phyloP scores from a whole-genome alignment of 2,113 vertebrate genomes.

The Protobothrops flavoviridis region DNA sequence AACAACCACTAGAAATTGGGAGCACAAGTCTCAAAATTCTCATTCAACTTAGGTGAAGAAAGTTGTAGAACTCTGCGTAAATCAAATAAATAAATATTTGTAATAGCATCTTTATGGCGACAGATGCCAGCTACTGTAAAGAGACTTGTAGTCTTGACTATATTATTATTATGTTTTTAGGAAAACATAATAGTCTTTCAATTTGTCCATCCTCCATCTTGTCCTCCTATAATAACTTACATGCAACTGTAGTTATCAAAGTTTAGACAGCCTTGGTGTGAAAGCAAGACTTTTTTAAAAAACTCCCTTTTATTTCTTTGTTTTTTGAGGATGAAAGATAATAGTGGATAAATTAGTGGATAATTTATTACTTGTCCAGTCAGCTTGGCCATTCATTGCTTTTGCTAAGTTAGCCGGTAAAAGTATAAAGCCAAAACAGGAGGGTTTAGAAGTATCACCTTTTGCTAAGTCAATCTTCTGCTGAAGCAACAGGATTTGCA shows the following conservation, averaged over 20 bases:
- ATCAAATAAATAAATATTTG: background rate
- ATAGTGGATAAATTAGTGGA: background rate
- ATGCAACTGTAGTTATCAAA: background rate
- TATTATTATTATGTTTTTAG: background rate
- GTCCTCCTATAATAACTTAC: background rate
- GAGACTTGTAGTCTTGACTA: background rate
- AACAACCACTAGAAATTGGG: background rate
- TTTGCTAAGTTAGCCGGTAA: background rate
- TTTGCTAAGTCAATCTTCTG: background rate
- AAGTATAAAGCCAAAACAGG: background rate
- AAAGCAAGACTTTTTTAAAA: background rate
- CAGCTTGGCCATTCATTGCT: background rate
- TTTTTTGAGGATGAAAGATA: background rate
- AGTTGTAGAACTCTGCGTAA: background rate
- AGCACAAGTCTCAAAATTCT: background rate
- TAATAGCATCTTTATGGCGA: background rate
- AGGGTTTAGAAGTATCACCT: background rate
- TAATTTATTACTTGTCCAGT: background rate
- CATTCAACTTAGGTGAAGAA: background rate
- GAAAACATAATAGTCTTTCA: background rate
- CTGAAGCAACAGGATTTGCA: conserved; percentile 6
- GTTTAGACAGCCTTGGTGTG: background rate
- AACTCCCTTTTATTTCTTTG: background rate
- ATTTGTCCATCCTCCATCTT: background rate
- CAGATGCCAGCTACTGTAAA: background rate